These are phyloP conservation scores for Tipula vernalis DNA, from an alignment of 2,888 invertebrate species.

Conservation along the genomic window DNA sequence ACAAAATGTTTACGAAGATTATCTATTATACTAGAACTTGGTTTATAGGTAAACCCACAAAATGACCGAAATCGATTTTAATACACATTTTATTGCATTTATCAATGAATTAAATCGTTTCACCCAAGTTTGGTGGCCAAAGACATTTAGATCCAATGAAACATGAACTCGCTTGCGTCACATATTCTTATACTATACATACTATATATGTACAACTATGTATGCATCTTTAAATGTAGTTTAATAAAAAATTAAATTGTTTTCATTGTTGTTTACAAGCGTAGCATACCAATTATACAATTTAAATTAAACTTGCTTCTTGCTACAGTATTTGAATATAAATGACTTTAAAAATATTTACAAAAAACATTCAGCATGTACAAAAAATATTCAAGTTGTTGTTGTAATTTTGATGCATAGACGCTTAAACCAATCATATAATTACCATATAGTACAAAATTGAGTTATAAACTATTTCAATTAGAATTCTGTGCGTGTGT, in stretches of 20 bases:
- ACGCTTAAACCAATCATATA: not conserved
- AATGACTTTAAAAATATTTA: not conserved
- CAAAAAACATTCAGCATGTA: not conserved
- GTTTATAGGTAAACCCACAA: no score
- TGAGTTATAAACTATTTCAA: not conserved
- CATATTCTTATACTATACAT: not conserved
- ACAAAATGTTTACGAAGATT: no score
- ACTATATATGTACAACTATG: not conserved
- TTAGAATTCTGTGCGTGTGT: not conserved
- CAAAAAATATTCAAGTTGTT: not conserved
- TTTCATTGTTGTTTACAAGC: not conserved
- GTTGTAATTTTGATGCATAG: not conserved
- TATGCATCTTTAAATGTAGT: not conserved
- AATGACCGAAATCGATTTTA: no score
- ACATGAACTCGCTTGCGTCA: not conserved
- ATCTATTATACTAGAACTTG: no score
- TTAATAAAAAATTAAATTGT: not conserved
- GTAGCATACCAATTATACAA: not conserved
- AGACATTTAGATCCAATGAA: not conserved
- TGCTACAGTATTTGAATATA: not conserved
- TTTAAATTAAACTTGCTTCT: not conserved
- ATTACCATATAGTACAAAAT: not conserved
- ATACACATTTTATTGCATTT: no score
- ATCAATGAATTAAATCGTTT: not conserved
- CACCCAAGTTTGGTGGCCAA: not conserved